A percentile compares a stretch with the other conserved stretches of the same genome.
Evolutionary conservation across 2,113 vertebrate species (phyloP).

Genomic region (Orientallactaga bullata): DNA sequence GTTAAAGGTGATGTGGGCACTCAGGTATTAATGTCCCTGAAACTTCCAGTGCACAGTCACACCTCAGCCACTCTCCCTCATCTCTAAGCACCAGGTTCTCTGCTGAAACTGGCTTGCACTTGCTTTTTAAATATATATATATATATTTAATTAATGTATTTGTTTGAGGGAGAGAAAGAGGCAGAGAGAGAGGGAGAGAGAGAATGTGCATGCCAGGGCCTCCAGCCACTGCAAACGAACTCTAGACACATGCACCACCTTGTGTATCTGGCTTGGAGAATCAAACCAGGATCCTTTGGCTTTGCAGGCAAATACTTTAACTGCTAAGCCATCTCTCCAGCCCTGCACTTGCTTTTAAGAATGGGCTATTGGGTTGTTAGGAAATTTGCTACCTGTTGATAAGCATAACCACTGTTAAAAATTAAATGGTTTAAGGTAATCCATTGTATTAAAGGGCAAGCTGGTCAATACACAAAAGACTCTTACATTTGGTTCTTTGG

Average conservation of each 20-base stretch:
- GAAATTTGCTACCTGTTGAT: neutral
- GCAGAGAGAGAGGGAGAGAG: too few species aligned
- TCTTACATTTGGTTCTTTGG: neutral
- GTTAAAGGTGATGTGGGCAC: neutral
- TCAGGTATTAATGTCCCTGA: neutral
- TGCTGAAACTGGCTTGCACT: neutral
- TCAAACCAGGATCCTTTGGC: too few species aligned
- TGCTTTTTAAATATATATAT: too few species aligned
- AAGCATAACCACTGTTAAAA: constrained; percentile 12
- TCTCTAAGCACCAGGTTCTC: neutral
- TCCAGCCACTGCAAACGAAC: too few species aligned
- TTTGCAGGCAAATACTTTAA: too few species aligned
- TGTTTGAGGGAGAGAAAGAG: too few species aligned
- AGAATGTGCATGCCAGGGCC: too few species aligned
- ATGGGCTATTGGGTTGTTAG: neutral
- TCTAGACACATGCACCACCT: too few species aligned
- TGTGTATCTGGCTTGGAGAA: too few species aligned
- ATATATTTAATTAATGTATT: too few species aligned
- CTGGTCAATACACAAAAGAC: neutral
- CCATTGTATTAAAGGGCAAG: constrained; percentile 22
- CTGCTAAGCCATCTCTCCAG: too few species aligned
- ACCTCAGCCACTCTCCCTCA: neutral
- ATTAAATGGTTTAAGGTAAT: neutral
- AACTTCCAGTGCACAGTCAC: neutral
- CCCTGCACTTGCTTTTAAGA: neutral